Evolutionary conservation across 2,113 vertebrate genomes (phyloP).

Genomic region (Nycticebus coucang): DNA sequence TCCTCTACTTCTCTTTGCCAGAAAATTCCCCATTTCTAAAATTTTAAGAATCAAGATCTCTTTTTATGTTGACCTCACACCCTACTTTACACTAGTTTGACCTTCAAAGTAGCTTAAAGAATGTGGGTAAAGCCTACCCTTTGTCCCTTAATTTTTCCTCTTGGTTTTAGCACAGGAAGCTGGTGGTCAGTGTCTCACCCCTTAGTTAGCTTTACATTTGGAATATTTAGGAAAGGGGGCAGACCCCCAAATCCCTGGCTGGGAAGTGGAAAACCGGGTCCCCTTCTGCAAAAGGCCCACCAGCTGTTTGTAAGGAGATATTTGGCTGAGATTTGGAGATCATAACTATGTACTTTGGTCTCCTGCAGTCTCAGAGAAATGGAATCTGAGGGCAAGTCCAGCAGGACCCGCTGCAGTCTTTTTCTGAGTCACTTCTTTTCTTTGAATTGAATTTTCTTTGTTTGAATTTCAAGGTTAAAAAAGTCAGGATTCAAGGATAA

Average conservation of each 20-base stretch:
- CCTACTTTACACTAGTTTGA: not conserved
- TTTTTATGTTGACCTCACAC: not conserved
- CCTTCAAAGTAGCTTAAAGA: not conserved
- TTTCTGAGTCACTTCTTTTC: slow-evolving; percentile 62
- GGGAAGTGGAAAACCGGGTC: not conserved
- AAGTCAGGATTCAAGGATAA: slow-evolving; percentile 91
- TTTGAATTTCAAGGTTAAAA: slow-evolving; percentile 96
- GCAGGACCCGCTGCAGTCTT: not conserved
- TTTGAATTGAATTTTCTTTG: slow-evolving; percentile 77
- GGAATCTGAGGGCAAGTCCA: not conserved
- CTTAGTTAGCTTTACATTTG: not conserved
- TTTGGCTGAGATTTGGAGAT: not conserved
- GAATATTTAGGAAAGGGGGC: not conserved
- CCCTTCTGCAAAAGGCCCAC: not conserved
- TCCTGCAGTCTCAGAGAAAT: not conserved
- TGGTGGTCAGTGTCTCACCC: not conserved
- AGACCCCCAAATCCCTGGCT: not conserved
- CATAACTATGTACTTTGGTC: not conserved
- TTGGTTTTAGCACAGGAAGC: not conserved
- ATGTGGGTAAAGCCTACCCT: not conserved
- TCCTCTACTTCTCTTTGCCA: not conserved
- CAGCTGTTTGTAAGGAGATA: not conserved
- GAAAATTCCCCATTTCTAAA: slow-evolving; percentile 7
- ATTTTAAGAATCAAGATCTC: not conserved
- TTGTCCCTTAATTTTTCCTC: not conserved